Conservation (phyloP, 2,888 invertebrate genomes). For the Miltochrista miniata region DNA sequence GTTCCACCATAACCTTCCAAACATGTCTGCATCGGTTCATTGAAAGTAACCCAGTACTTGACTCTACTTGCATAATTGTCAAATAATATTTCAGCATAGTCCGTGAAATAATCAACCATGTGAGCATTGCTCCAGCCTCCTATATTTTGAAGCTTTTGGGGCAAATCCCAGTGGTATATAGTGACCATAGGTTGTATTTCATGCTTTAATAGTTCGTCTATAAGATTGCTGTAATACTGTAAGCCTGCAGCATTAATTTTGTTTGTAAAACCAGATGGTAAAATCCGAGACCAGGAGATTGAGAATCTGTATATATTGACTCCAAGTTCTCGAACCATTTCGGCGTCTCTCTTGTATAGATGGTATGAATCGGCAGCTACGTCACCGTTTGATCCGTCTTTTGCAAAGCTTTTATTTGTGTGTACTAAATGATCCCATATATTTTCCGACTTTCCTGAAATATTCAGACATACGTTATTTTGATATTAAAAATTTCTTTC, state of each 20-base stretch:
- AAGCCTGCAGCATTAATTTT: constrained; percentile 88
- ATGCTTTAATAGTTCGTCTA: constrained; percentile 86
- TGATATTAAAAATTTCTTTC: not conserved
- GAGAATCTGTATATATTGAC: constrained; percentile 89
- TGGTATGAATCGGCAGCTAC: constrained; percentile 88
- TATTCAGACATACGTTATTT: not conserved
- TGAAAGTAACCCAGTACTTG: constrained; percentile 90
- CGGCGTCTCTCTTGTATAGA: constrained; percentile 85
- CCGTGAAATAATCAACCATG: constrained; percentile 85
- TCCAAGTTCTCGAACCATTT: constrained; percentile 85
- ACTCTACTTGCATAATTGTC: constrained; percentile 85
- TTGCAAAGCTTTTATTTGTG: constrained; percentile 76
- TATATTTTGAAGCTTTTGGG: constrained; percentile 85
- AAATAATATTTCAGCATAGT: constrained; percentile 85
- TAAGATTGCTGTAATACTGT: constrained; percentile 89
- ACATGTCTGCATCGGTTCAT: constrained; percentile 87
- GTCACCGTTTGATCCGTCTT: constrained; percentile 84
- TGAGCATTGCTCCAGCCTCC: constrained; percentile 88
- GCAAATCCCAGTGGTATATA: constrained; percentile 89
- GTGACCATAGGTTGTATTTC: constrained; percentile 89
- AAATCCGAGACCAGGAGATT: constrained; percentile 89
- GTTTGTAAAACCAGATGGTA: constrained; percentile 87
- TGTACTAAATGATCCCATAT: constrained; percentile 85
- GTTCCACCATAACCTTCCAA: constrained; percentile 83
- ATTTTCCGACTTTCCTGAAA: constrained; percentile 85